Base-by-base conservation (phyloP, 1,140 invertebrate genomes). In the Ooceraea biroi region DNA sequence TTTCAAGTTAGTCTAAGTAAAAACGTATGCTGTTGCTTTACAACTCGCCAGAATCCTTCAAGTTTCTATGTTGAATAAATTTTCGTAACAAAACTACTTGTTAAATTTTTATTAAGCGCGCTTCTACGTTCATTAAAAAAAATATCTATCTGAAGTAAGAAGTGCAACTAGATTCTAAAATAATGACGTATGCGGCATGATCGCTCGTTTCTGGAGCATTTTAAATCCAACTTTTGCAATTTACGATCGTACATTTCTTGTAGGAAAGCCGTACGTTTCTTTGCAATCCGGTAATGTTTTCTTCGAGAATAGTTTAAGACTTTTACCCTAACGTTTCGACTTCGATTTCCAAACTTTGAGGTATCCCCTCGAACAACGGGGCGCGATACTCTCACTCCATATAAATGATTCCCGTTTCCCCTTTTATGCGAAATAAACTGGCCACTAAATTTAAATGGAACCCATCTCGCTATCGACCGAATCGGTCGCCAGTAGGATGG, bases 401-500 rank as follows among this genome's bases (percentile, higher is more conserved):
- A 68, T 69, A 69, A 69, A 69, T 80, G 76, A 80, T 69, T 69
- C 50, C 50, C 46, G 63, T 66, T 78, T 78, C 48, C 30, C 3
- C 36, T 44, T 80, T 69, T 69, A 83, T 74, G 55, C 65, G 74
- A 76, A 86, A 72, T 73, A 73, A 85, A 46, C 19, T 36, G 46
- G 65, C 57, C 66, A 68, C 72, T 72, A 78, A 88, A 65, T 76
- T 72, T 63, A 78, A 88, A 86, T 88, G 69, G 85, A 78, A 46
- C 63, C 58, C 72, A 77, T 72, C 60, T 52, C 44, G 66, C 5
- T 73, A 83, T 73, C 80, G 52, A 48, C 22, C 44, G 14, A 25
- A 27, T 50, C 27, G 46, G 41, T 87, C 86, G 85, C 61, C 60
- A 41, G 14, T 5, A 7, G 36, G 19, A 44, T 30, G 46, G 36